These are phyloP conservation scores for Neodiprion lecontei DNA, from an alignment of 1,140 invertebrate genomes.

Conservation along the genomic window DNA sequence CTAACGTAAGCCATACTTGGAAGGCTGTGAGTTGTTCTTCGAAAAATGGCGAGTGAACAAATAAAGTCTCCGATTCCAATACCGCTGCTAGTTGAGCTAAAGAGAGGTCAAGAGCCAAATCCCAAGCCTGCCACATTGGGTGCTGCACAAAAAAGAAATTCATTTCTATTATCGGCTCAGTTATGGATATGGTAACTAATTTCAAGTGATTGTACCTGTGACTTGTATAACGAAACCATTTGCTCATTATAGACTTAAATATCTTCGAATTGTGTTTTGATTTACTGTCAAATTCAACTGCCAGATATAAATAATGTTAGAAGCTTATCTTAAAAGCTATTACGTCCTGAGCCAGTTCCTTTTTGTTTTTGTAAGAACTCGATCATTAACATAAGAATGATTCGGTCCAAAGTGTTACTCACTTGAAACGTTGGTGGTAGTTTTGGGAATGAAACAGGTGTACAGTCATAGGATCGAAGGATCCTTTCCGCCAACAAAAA, in stretches of 20 bases:
- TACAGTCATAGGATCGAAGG: slow-evolving; percentile 95
- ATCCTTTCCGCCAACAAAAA: slow-evolving; percentile 97
- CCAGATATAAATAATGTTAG: slow-evolving; percentile 33
- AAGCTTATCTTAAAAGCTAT: slow-evolving; percentile 11
- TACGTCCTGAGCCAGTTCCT: too few relatives aligned
- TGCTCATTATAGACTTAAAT: too few relatives aligned
- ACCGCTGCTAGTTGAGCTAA: slow-evolving; percentile 87
- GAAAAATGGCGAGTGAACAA: slow-evolving; percentile 91
- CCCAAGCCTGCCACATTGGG: slow-evolving; percentile 97
- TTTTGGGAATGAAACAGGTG: slow-evolving; percentile 88
- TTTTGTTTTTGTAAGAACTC: too few relatives aligned
- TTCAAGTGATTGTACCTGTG: too few relatives aligned
- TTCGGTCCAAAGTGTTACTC: slow-evolving; percentile 16
- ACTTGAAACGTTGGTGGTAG: slow-evolving; percentile 88
- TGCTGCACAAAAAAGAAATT: slow-evolving; percentile 57
- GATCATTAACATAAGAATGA: not conserved
- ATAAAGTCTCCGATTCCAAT: slow-evolving; percentile 69
- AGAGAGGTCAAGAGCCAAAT: slow-evolving; percentile 93
- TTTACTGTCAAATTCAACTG: too few relatives aligned
- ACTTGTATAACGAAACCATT: too few relatives aligned
- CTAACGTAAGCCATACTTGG: slow-evolving; percentile 92
- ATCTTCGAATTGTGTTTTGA: too few relatives aligned
- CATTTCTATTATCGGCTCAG: too few relatives aligned
- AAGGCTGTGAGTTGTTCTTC: slow-evolving; percentile 99
- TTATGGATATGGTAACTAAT: too few relatives aligned